Base-by-base conservation (phyloP, 1,140 invertebrate species). In the Zaprionus lachaisei region DNA sequence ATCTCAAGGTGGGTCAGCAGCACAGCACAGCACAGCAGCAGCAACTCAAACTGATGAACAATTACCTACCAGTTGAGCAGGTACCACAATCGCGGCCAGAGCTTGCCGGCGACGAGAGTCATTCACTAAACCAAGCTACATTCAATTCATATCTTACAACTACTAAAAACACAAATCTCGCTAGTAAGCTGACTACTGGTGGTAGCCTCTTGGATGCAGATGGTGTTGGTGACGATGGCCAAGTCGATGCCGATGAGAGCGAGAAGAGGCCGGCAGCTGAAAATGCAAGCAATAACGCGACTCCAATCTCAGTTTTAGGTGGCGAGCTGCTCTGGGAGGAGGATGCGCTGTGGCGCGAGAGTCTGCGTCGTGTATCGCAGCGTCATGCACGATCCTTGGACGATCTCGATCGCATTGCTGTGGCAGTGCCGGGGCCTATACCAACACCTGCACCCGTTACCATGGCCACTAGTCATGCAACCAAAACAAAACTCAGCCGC, bases 271-370 rank as follows among this genome's bases (percentile, higher is more conserved):
- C 57, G 65, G 44, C 64, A 58, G 69, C 41, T 65, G 31, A 20
- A 72, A 76, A 54, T 37, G 38, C 62, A 49, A 63, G 58, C 65
- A 91, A 82, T 91, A 86, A 91, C 72, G 63, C 72, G 56, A 83
- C 66, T 79, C 77, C 89, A 83, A 72, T 89, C 68, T 84, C 87
- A 91, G 82, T 92, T 91, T 17, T 83, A 92, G 91, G 89, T 91
- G 95, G 95, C 28, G 95, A 96, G 74, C 95, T 96, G 92, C 94
- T 96, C 26, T 97, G 96, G 96, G 96, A 97, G 90, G 96, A 97
- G 92, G 96, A 97, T 92, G 93, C 94, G 6, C 93, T 97, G 1
- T 97, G 97, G 96, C 94, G 96, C 61, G 96, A 97, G 83, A 96
- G 95, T 81, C 93, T 97, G 17, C 94, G 96, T 38, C 94, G 96